A percentile compares a stretch with the other conserved stretches of the same genome.
Conservation (phyloP, 1,140 invertebrate genomes). For the Drosophila leontia region DNA sequence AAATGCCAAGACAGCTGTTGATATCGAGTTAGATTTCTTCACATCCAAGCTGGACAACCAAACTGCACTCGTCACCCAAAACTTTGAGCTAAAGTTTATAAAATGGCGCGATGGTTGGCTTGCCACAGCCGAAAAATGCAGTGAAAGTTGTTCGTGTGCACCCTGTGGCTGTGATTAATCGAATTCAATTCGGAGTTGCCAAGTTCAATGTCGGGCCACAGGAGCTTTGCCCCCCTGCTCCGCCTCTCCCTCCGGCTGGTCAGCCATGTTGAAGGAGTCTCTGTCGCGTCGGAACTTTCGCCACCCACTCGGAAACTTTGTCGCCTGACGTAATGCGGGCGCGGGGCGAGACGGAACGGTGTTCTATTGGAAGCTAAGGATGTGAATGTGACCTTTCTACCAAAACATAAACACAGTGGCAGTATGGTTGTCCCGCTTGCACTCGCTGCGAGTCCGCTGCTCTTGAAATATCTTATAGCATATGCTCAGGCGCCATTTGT, state of each 20-base stretch:
- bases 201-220: slow-evolving; percentile 41
- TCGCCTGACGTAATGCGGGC: slow-evolving; percentile 36
- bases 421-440: slow-evolving; percentile 42
- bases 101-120: slow-evolving; percentile 60
- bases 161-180: slow-evolving; percentile 33
- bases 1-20: slow-evolving; percentile 34
- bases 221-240: slow-evolving; percentile 11
- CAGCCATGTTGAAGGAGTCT: slow-evolving; percentile 16
- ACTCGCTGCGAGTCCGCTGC: slow-evolving; percentile 8
- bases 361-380: slow-evolving; percentile 40
- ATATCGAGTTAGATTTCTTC: slow-evolving; percentile 34
- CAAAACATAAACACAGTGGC: slow-evolving; percentile 73
- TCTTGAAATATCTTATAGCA: slow-evolving; percentile 59
- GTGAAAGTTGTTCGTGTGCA: slow-evolving; percentile 42
- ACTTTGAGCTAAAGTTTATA: slow-evolving; percentile 74
- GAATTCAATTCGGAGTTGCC: slow-evolving; percentile 20
- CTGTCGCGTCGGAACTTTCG: slow-evolving; percentile 20
- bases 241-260: neutral
- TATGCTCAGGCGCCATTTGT: slow-evolving; percentile 75
- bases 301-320: slow-evolving; percentile 14
- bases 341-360: slow-evolving; percentile 4
- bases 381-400: slow-evolving; percentile 60
- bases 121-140: slow-evolving; percentile 38
- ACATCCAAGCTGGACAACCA: slow-evolving; percentile 18
- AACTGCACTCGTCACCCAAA: slow-evolving; percentile 38